A percentile compares a stretch with the other conserved stretches of the same genome.
Conservation (phyloP, 1,140 invertebrate species). For the Drosophila arawakana region DNA sequence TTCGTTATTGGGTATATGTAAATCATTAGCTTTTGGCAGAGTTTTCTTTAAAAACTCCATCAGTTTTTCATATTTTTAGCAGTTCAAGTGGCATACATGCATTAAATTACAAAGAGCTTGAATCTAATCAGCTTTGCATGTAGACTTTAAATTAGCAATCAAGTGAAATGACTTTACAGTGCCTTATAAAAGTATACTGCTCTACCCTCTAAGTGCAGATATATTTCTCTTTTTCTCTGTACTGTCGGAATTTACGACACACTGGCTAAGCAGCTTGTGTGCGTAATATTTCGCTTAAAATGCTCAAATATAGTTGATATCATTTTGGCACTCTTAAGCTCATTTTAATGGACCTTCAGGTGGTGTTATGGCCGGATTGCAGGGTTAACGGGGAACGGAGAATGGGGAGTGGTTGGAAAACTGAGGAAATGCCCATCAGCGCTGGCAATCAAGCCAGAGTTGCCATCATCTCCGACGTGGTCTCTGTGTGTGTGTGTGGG, state of each 20-base stretch:
- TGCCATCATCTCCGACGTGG: constrained; percentile 65
- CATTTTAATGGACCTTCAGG: constrained; percentile 49
- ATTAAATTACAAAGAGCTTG: neutral
- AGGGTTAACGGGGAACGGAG: neutral
- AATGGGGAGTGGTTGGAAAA: neutral
- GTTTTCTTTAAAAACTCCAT: too few species aligned
- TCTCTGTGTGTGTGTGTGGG: neutral
- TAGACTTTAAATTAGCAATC: constrained; percentile 13
- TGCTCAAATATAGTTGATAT: constrained; percentile 28
- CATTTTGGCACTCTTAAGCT: constrained; percentile 36
- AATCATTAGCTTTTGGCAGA: too few species aligned
- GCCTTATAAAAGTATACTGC: constrained; percentile 8
- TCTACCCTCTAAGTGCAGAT: neutral
- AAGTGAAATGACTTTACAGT: constrained; percentile 19
- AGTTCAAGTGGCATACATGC: neutral
- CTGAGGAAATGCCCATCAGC: constrained; percentile 45
- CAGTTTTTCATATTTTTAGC: neutral
- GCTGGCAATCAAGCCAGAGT: constrained; percentile 51
- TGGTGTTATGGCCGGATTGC: neutral
- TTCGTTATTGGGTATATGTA: too few species aligned
- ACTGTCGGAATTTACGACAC: constrained; percentile 4
- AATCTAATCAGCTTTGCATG: constrained; percentile 1
- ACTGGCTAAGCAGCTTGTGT: constrained; percentile 11
- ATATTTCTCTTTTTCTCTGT: neutral
- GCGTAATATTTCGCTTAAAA: constrained; percentile 17